A percentile compares a stretch with the other conserved stretches of the same genome.
phyloP scores from a whole-genome alignment of 2,888 invertebrate species.

The Adineta ricciae region DNA sequence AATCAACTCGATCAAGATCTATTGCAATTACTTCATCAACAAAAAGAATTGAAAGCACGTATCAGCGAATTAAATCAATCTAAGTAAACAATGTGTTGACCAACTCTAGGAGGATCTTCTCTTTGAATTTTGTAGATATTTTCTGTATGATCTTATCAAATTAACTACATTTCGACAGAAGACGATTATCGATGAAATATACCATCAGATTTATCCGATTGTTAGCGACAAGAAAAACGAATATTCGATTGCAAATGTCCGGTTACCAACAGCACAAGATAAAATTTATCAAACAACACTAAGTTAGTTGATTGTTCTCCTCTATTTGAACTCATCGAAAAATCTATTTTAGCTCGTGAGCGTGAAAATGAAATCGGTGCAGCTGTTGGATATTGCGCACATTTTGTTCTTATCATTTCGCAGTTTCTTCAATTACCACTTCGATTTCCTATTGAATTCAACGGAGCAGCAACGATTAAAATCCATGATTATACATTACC shows the following conservation, averaged over 20 bases:
- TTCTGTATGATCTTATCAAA: not conserved
- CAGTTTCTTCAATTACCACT: constrained; percentile 9
- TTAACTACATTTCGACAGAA: not conserved
- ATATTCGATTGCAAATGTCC: not conserved
- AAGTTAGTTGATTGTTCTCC: not conserved
- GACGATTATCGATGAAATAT: not conserved
- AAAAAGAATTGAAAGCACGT: not conserved
- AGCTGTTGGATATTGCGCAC: not conserved
- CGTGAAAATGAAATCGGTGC: not conserved
- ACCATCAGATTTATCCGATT: not conserved
- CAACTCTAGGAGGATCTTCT: no score
- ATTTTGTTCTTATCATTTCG: constrained; percentile 6
- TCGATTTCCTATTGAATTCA: not conserved
- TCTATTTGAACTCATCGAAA: no score
- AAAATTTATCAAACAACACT: not conserved
- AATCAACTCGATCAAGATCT: not conserved
- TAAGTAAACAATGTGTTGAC: not conserved
- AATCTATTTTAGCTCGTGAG: not conserved
- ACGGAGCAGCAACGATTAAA: not conserved
- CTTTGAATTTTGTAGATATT: not conserved
- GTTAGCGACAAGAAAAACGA: not conserved
- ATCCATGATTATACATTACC: not conserved
- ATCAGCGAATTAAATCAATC: not conserved
- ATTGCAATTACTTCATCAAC: not conserved
- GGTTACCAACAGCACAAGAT: not conserved